phyloP scores from a whole-genome alignment of 1,140 invertebrate species.

The Sipha flava region DNA sequence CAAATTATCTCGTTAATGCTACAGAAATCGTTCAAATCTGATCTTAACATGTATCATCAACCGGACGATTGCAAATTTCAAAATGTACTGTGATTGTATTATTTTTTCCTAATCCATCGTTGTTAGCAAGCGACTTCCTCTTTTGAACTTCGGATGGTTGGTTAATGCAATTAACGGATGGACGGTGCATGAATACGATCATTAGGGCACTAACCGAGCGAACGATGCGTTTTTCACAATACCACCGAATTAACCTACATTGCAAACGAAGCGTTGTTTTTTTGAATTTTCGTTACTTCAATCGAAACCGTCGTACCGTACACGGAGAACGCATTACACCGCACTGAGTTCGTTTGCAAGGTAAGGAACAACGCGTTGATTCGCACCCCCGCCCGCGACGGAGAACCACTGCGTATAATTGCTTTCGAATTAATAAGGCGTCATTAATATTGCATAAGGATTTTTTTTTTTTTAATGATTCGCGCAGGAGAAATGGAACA shows the following conservation, averaged over 20 bases:
- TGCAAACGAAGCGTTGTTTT: background rate
- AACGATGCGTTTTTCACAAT: background rate
- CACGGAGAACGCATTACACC: background rate
- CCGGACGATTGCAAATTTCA: no score
- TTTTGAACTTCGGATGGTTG: background rate
- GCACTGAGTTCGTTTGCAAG: no score
- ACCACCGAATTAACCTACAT: background rate
- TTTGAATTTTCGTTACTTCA: background rate
- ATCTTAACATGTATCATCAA: no score
- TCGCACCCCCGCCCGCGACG: background rate
- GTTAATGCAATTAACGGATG: background rate
- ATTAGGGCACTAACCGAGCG: background rate
- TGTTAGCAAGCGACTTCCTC: no score
- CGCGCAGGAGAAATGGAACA: background rate
- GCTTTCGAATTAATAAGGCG: constrained; percentile 15
- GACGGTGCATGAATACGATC: background rate
- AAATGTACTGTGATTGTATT: no score
- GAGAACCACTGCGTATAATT: background rate
- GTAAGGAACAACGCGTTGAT: no score
- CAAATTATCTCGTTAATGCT: no score
- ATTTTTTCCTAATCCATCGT: no score
- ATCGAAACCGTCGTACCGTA: background rate
- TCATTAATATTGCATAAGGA: background rate
- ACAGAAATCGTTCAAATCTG: no score
- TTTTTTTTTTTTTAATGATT: background rate